Base-by-base conservation (phyloP, 2,113 vertebrate genomes). In the Anseranas semipalmata region DNA sequence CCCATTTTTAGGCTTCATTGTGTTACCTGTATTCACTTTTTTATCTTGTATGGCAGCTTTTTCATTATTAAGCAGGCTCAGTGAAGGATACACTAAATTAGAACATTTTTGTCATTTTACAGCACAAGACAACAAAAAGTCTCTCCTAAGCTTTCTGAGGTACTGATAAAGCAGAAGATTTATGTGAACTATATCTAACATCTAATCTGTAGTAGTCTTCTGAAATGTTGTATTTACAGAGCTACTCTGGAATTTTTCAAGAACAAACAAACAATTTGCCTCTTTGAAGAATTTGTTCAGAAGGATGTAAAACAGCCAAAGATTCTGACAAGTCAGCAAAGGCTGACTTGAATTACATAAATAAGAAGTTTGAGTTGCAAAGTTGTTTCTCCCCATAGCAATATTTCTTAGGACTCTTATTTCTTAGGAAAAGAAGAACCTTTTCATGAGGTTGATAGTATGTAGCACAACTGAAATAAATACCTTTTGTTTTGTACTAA, bases 11-110 rank as follows among this genome's bases (percentile, higher is more conserved):
- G 84, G 67, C 94, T 92, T 92, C 72, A 10, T 37, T 86, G 85
- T 91, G 0, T 80, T 92, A 87, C 87, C 95, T 91, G 75, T 89
- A 91, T 84, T 87, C 85, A 41, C 75, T 95, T 85, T 78, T 90
- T 83, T 89, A 80, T 95, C 85, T 96, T 48, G n/a, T 76, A 24
- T 66, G 67, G 87, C 89, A 90, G 90, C 74, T 83, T 87, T 90
- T 93, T 90, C 87, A 88, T 82, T 93, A 88, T 88, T 86, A 87
- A 94, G 81, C 45, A 83, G 81, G 30, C 45, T 83, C 74, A 59
- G 59, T 77, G 93, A 78, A 67, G 84, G 72, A 72, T 86, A 66
- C 55, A 58, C 63, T 63, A 67, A 71, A 75, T 86, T 88, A 67
- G 67, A 92, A 55, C 28, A 39, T 43, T 84, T 96, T 79, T 93